Conservation (phyloP, 2,888 invertebrate genomes). For the Folsomia candida region DNA sequence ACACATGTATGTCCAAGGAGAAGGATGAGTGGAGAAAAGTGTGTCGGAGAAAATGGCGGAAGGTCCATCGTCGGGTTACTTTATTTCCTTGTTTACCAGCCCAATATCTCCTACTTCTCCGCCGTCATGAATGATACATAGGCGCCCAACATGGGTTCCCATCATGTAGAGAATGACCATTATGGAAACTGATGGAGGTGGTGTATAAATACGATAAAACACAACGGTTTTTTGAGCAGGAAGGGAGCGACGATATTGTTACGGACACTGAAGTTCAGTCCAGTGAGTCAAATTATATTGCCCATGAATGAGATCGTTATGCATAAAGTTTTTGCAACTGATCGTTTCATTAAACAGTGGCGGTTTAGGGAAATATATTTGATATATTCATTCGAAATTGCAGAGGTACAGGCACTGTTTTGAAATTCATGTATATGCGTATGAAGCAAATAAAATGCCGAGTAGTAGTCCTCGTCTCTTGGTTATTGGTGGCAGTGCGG, state of each 20-base stretch:
- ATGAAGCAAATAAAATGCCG: too few species aligned
- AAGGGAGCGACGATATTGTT: neutral
- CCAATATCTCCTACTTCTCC: slow-evolving; percentile 10
- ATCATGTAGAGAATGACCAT: slow-evolving; percentile 5
- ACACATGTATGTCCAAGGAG: too few species aligned
- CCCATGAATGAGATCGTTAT: slow-evolving; percentile 6
- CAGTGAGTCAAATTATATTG: slow-evolving; percentile 1
- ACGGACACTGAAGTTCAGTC: neutral
- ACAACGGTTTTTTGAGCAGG: neutral
- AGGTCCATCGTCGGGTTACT: neutral
- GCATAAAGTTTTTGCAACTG: neutral
- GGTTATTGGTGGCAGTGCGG: slow-evolving; percentile 2
- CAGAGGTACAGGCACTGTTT: too few species aligned
- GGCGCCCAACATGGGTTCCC: neutral
- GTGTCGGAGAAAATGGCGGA: neutral
- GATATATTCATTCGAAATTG: neutral
- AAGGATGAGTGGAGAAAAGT: neutral
- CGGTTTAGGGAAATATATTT: neutral
- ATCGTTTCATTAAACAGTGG: neutral
- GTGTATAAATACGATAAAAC: neutral
- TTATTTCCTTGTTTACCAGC: slow-evolving; percentile 12
- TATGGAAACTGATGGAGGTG: neutral
- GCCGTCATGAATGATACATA: slow-evolving; percentile 12
- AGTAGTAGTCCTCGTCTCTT: neutral
- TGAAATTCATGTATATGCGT: too few species aligned